Base-by-base conservation (phyloP, 2,113 vertebrate genomes). In the Columba livia region DNA sequence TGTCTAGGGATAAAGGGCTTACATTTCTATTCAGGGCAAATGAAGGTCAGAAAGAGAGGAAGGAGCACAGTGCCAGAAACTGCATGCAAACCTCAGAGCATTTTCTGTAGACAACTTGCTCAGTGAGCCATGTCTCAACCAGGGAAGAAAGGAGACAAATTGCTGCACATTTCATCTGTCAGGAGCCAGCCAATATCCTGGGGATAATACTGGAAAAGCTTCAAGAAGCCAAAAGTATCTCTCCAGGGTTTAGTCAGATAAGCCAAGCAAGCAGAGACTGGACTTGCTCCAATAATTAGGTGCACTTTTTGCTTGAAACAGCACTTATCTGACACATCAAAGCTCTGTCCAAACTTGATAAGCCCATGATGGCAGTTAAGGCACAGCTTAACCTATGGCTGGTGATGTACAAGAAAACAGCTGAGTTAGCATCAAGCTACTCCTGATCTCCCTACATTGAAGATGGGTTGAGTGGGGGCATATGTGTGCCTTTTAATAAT, bases 311-410 rank as follows among this genome's bases (percentile, higher is more conserved):
- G 75, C 56, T 3, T 32, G 23, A 18, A 67, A 15, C 0, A 10
- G 15, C 4, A 38, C 8, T 20, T 31, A 0, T 0, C 5, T 40
- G 1, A 2, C 34, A 29, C 34, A 44, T 7, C 12, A 1, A 5
- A 44, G 18, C 53, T 7, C 24, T n/a, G 40, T 29, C 29, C 38
- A 14, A 24, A 0, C 2, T 44, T 51, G 60, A 24, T 26, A 15
- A 21, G 6, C 3, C n/a, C 58, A 11, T 20, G 5, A 2, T 79
- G 25, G 51, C 10, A 85, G 17, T 29, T 82, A 4, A n/a, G 40
- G 2, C 19, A 58, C 69, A 65, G 2, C 40, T 40, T 40, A 40
- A 40, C 40, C 40, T 40, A 40, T 40, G 40, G 40, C 40, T 40
- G 40, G 40, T 40, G 40, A 40, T 40, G 11, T 40, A 40, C 40